Conservation (phyloP, 2,797 vertebrate species). For the Centroberyx gerrardi region DNA sequence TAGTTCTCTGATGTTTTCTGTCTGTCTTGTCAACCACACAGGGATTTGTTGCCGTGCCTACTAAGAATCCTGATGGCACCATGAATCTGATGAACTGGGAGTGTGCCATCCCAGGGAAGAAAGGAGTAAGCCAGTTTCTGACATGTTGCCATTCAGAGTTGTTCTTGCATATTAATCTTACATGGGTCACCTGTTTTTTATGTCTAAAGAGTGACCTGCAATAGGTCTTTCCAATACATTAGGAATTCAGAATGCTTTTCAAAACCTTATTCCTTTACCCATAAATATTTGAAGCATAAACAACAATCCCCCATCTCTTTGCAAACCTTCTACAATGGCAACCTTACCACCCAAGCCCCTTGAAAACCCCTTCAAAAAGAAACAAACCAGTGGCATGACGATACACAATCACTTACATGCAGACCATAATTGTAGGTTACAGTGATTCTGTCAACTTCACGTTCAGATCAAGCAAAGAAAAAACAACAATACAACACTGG, state of each 20-base stretch:
- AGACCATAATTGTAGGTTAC: no score
- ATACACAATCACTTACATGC: not conserved
- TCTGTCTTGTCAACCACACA: constrained; percentile 40
- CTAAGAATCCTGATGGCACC: constrained; percentile 86
- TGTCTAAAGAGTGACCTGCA: not conserved
- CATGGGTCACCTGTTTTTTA: no score
- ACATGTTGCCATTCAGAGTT: not conserved
- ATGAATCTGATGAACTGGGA: constrained; percentile 89
- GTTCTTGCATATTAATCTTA: not conserved
- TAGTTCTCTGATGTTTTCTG: constrained; percentile 9
- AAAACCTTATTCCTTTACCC: not conserved
- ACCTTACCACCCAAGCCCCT: no score
- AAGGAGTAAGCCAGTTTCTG: constrained; percentile 77
- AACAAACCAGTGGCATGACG: not conserved
- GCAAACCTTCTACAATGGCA: not conserved
- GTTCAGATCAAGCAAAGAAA: no score
- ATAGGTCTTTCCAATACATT: not conserved
- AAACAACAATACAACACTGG: not conserved
- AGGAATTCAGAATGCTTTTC: not conserved
- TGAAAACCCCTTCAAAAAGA: no score
- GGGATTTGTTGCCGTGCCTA: constrained; percentile 88
- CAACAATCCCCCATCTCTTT: no score
- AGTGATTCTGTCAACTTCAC: no score
- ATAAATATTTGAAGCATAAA: no score
- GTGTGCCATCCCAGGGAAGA: constrained; percentile 87